Base-by-base conservation (phyloP, 2,888 invertebrate genomes). In the Drosophila mayaguana region DNA sequence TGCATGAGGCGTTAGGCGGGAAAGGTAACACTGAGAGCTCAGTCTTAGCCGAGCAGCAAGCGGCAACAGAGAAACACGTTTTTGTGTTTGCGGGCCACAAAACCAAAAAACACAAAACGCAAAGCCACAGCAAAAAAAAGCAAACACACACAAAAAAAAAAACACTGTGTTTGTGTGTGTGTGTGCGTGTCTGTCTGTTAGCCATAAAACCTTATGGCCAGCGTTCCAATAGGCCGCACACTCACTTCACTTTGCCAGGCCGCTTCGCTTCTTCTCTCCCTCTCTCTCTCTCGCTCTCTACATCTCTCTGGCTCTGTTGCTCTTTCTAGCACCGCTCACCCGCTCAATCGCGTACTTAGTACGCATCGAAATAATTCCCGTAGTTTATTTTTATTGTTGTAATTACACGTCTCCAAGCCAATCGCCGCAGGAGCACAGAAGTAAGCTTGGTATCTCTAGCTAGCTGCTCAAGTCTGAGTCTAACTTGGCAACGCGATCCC, bases 351-450 rank as follows among this genome's bases (percentile, higher is more conserved):
- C 55, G 67, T 74, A 77, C 86, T 82, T 71, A 80, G 86, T 78
- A 83, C 81, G 84, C 84, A 73, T 77, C 69, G 75, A 81, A 87
- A 83, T 87, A 88, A 85, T 88, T 87, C 70, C 79, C 70, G 81
- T 79, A 85, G 89, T 88, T 85, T 88, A 83, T 86, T 88, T 85
- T 89, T 88, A 85, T 85, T 89, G 77, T 85, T 87, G 84, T 81
- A 85, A 88, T 86, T 89, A 89, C 84, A 85, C 89, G 84, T 83
- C 69, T 72, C 40, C 28, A 63, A 78, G 69, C 43, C 78, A 75
- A 78, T 71, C 79, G 79, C 51, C 79, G 79, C 54, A 45, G 64
- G 78, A 66, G 64, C 43, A 20, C 46, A 43, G 43, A 72, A 16
- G 63, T 64, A 69, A 42, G 57, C 42, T 46, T 59, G 28, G 28